Conservation (phyloP, 1,140 invertebrate species). For the Adoxophyes honmai region DNA sequence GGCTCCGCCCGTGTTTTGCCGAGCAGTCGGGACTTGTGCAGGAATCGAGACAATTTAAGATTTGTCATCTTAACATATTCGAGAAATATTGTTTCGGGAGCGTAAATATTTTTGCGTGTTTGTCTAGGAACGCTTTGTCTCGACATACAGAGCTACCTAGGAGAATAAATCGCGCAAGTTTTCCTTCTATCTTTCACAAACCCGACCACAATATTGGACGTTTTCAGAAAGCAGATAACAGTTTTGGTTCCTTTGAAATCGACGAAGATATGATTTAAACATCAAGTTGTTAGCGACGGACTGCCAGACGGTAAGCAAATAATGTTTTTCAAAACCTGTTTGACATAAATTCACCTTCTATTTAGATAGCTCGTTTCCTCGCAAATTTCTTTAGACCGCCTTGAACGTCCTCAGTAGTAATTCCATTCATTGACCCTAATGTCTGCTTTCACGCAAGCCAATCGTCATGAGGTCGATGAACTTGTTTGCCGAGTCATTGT, state of each 20-base stretch:
- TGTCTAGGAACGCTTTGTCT: too few species aligned
- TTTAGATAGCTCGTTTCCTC: background rate
- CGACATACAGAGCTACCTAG: too few species aligned
- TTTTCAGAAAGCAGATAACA: too few species aligned
- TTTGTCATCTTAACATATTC: too few species aligned
- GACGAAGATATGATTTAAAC: too few species aligned
- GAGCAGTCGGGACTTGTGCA: background rate
- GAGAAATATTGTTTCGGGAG: too few species aligned
- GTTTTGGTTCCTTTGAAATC: too few species aligned
- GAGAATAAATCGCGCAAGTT: too few species aligned
- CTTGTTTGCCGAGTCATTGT: slow-evolving; percentile 11
- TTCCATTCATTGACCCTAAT: slow-evolving; percentile 15
- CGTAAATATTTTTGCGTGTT: too few species aligned
- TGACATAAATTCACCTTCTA: background rate
- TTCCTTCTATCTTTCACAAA: too few species aligned
- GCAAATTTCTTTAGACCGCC: slow-evolving; percentile 6
- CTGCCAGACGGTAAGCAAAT: slow-evolving; percentile 11
- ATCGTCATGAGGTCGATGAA: slow-evolving; percentile 12
- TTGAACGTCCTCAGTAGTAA: slow-evolving; percentile 7
- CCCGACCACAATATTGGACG: too few species aligned
- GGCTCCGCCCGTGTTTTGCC: background rate
- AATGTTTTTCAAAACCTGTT: background rate
- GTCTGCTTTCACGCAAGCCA: slow-evolving; percentile 14
- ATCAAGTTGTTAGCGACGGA: background rate
- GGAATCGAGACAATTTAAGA: slow-evolving; percentile 1